These are phyloP conservation scores for Calidris pugnax DNA, from an alignment of 2,113 vertebrate genomes.

Conservation along the genomic window DNA sequence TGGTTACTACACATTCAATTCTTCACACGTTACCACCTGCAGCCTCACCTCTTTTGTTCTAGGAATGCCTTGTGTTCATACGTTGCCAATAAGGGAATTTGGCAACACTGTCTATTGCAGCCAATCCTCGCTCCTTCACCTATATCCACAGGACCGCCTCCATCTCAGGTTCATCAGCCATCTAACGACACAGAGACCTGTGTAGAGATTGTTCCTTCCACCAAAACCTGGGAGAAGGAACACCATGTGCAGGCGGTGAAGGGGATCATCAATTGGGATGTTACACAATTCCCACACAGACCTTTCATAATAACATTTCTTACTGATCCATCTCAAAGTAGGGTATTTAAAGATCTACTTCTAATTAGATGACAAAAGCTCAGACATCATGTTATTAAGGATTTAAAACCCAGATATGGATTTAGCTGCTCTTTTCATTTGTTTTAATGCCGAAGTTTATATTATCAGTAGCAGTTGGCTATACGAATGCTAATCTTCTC, in stretches of 20 bases:
- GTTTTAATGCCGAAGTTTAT: neutral
- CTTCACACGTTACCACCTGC: neutral
- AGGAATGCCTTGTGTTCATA: neutral
- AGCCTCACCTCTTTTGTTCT: neutral
- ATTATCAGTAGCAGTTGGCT: neutral
- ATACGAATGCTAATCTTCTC: neutral
- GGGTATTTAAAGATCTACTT: neutral
- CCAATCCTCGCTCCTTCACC: neutral
- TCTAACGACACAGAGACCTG: neutral
- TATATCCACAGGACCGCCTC: fast-evolving
- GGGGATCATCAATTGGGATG: neutral
- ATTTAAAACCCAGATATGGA: neutral
- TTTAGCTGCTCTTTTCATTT: neutral
- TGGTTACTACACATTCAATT: neutral
- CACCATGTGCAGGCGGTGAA: fast-evolving
- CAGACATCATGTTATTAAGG: neutral
- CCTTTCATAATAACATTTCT: neutral
- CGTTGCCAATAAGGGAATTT: fast-evolving
- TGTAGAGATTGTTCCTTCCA: neutral
- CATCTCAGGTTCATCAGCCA: neutral
- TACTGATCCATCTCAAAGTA: neutral
- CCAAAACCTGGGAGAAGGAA: neutral
- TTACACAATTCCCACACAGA: neutral
- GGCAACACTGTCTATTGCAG: neutral
- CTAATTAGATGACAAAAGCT: neutral